Percentiles rank a stretch among this genome's conserved stretches.
Evolutionary conservation across 2,797 vertebrate species (phyloP).

Genomic region (Scomberomorus guttatus): DNA sequence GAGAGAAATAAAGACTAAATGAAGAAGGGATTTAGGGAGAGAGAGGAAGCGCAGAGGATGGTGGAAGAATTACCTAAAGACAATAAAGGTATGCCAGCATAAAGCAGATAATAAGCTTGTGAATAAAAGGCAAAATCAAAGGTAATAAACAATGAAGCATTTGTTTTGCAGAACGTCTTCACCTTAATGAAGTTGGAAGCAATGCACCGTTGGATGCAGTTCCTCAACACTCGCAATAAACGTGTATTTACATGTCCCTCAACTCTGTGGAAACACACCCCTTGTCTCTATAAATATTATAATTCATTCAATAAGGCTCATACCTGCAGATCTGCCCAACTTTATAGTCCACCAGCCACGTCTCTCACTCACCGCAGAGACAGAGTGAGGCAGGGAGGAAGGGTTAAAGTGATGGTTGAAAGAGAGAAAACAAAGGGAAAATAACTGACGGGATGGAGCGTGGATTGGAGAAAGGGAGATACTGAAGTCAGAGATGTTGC

Average conservation of each 20-base stretch:
- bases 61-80: slow-evolving; percentile 30
- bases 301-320: slow-evolving; percentile 54
- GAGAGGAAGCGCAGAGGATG: not conserved
- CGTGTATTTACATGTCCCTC: slow-evolving; percentile 38
- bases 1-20: slow-evolving; percentile 64
- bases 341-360: slow-evolving; percentile 26
- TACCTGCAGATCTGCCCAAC: slow-evolving; percentile 14
- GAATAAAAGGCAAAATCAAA: slow-evolving; percentile 50
- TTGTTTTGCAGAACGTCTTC: slow-evolving; percentile 10
- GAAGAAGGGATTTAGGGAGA: slow-evolving; percentile 68
- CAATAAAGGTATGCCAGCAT: slow-evolving; percentile 36
- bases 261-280: slow-evolving; percentile 29
- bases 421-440: not conserved
- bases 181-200: slow-evolving; percentile 18
- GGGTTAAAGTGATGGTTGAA: not conserved
- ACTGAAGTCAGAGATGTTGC: not conserved
- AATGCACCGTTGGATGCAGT: not conserved
- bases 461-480: not conserved
- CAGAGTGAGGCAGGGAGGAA: not conserved
- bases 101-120: slow-evolving; percentile 33
- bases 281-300: slow-evolving; percentile 53
- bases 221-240: slow-evolving; percentile 13
- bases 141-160: slow-evolving; percentile 35
- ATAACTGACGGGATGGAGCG: rapidly evolving
- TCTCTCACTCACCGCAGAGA: not conserved